These are phyloP conservation scores for Baccha elongata DNA, from an alignment of 2,888 invertebrate genomes.

Conservation along the genomic window DNA sequence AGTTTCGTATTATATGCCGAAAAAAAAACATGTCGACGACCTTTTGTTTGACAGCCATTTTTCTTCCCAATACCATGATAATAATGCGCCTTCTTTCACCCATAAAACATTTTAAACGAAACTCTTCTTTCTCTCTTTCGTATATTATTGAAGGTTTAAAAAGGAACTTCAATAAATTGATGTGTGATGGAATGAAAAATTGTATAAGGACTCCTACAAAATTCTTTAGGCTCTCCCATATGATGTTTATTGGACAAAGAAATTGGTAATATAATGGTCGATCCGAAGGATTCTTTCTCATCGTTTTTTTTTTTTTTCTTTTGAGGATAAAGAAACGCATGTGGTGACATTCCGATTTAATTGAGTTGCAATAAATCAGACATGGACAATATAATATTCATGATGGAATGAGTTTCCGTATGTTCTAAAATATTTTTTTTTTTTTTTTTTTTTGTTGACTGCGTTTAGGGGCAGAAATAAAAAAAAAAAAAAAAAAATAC, in stretches of 20 bases:
- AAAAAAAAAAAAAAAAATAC: constrained; percentile 1
- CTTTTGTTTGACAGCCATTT: constrained; percentile 46
- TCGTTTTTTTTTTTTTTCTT: constrained; percentile 21
- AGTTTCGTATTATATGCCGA: constrained; percentile 24
- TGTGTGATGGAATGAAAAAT: constrained; percentile 36
- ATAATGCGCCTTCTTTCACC: neutral
- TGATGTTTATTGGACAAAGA: constrained; percentile 5
- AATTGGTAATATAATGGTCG: constrained; percentile 58
- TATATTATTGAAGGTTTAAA: constrained; percentile 12
- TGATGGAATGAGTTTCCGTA: constrained; percentile 2
- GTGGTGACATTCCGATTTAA: constrained; percentile 70
- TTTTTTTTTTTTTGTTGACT: constrained; percentile 1
- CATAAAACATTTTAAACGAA: no score
- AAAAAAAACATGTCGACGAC: constrained; percentile 20
- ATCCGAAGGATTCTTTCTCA: constrained; percentile 19
- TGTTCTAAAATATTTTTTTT: neutral
- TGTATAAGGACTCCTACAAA: neutral
- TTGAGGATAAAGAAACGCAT: constrained; percentile 49
- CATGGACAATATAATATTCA: constrained; percentile 33
- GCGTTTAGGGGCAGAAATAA: constrained; percentile 6
- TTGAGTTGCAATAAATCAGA: constrained; percentile 72
- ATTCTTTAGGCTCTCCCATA: neutral
- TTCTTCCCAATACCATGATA: neutral
- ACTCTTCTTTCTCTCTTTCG: neutral
- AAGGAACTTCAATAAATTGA: constrained; percentile 50